Evolutionary conservation across 2,888 invertebrate species (phyloP), one percentile per base, ranked within the genome.

Genomic region (Gari tellinella): DNA sequence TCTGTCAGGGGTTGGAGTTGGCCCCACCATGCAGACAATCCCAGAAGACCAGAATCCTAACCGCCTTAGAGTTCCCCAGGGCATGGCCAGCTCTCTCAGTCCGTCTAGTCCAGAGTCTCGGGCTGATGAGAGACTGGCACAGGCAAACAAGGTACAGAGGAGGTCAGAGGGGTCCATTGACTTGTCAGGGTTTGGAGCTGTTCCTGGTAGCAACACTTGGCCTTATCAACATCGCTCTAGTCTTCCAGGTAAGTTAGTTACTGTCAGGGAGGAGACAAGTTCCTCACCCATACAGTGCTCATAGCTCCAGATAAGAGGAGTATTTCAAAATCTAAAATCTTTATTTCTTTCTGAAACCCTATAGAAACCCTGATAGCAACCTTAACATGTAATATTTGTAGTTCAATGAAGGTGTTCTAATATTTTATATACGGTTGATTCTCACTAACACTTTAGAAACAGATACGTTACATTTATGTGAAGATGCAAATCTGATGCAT

Each of bases 91-190:
- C 37, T 52, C 69, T 17, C 53, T 67, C 10, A 72, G 77, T 58
- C 67, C 80, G 3, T 43, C 76, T 14, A 26, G 62, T 14, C 67
- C 74, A 25, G 69, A 74, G 48, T 75, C 64, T 14, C 15, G 38
- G 38, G 23, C 70, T 53, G 65, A 60, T 63, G 60, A 49, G 62
- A 63, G 55, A 37, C 60, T 38, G 40, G 51, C 49, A 21, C 53
- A 57, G 21, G 55, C 64, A 17, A 57, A 48, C 17, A 82, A 85
- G 66, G 67, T 77, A n/a, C 88, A 88, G 69, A 73, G 88, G 25
- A 73, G 84, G 48, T 88, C 88, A 15, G 89, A 89, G 45, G 88
- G 89, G 7, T 86, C 86, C 23, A 72, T 89, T 15, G 88, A 89
- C 70, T 72, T 88, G 46, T 80, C 86, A 15, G 82, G 85, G 2